phyloP scores from a whole-genome alignment of 2,888 invertebrate species.

The Erebia palarica region DNA sequence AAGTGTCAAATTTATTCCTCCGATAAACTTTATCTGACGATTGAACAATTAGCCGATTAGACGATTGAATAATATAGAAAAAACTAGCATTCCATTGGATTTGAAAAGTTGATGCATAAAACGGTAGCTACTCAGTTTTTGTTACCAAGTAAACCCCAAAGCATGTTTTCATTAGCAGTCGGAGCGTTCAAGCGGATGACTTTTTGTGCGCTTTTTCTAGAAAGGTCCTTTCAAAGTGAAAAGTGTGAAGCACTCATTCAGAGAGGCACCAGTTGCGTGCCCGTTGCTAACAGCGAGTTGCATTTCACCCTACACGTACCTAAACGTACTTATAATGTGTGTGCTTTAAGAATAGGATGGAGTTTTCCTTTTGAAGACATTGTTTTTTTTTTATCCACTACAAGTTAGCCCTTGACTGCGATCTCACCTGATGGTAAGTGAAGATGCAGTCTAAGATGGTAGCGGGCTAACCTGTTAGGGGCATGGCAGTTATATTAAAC shows the following conservation, averaged over 20 bases:
- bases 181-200: not conserved
- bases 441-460: too few relatives aligned
- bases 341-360: too few relatives aligned
- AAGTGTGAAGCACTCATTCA: constrained; percentile 16
- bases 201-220: constrained; percentile 9
- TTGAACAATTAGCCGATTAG: too few relatives aligned
- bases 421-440: too few relatives aligned
- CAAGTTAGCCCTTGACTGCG: too few relatives aligned
- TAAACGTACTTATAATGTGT: constrained; percentile 22
- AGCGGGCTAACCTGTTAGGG: too few relatives aligned
- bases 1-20: too few relatives aligned
- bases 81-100: not conserved
- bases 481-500: too few relatives aligned
- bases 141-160: not conserved
- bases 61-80: too few relatives aligned
- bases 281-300: constrained; percentile 76
- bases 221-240: constrained; percentile 3
- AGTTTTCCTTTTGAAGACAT: not conserved
- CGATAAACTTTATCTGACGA: too few relatives aligned
- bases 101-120: not conserved
- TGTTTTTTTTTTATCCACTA: too few relatives aligned
- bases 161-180: constrained; percentile 3
- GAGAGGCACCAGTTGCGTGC: constrained; percentile 8
- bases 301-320: constrained; percentile 68
- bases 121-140: not conserved